Base-by-base conservation (phyloP, 2,888 invertebrate genomes). In the Melanophora roralis region DNA sequence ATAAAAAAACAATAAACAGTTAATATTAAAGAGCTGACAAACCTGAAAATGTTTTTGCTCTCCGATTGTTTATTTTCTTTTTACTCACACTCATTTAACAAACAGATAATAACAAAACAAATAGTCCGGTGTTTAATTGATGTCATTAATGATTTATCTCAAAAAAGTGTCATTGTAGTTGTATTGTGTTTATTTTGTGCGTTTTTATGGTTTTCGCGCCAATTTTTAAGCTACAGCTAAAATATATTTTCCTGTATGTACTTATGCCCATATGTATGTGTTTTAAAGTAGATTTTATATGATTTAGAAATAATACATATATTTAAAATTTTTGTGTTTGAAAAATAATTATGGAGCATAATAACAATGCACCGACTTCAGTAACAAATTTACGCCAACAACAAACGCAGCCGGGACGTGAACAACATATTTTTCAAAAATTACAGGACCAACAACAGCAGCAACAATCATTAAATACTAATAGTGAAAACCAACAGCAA, bases 401-500 rank as follows among this genome's bases (percentile, higher is more conserved):
- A 12, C 72, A 55, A 47, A 83, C 85, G 85, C 67, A 83, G 77
- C 40, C 84, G 83, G 80, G 82, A 79, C 94, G 62, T 60, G 69
- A 85, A 49, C 85, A 85, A 71, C 84, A 84, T 45, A 82, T 84
- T 74, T 93, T 94, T 90, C 83, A 84, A 57, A 83, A 84, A 55
- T 84, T 85, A 19, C 85, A 84, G 49, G 86, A 85, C 68, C 83
- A 83, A 51, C 84, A 85, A 16, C 83, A 84, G 55, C 93, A 94
- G 90, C 95, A 95, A 19, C 84, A 78, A 32, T 81, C 82, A 76
- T 51, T 77, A 72, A 43, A 36, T 40, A 55, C 72, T 81, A 85
- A 59, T 27, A 87, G 85, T 82, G 88, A 88, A 53, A 86, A 88
- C 78, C 88, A 89, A 78, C 94, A 94, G 90, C 95, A 95, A 90